Conservation (phyloP, 1,140 invertebrate genomes). For the Anoplophora glabripennis region DNA sequence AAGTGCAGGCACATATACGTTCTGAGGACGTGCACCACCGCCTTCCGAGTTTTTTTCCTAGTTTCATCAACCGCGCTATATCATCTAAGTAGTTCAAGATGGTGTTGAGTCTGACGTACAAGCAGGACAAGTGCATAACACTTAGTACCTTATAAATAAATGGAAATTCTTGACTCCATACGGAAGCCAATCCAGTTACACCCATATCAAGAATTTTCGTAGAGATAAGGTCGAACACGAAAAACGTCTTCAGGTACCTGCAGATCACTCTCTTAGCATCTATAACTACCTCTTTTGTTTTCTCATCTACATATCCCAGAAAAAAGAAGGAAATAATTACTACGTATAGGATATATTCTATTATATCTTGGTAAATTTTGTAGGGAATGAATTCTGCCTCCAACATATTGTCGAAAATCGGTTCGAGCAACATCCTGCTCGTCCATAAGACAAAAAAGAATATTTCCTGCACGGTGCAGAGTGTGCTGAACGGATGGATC, state of each 20-base stretch:
- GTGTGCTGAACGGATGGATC: conserved; percentile 25
- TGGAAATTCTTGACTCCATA: conserved; percentile 10
- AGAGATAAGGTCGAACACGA: conserved; percentile 15
- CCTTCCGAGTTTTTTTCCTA: conserved; percentile 14
- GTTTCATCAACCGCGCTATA: conserved; percentile 6
- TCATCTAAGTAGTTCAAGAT: conserved; percentile 14
- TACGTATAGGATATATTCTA: not conserved
- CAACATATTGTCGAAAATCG: not conserved
- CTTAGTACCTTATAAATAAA: not conserved
- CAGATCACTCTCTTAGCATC: conserved; percentile 15
- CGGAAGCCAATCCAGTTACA: conserved; percentile 1
- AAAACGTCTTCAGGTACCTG: conserved; percentile 16
- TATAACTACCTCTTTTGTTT: conserved; percentile 21
- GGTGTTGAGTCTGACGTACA: not conserved
- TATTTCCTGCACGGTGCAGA: conserved; percentile 13
- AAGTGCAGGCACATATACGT: conserved; percentile 13
- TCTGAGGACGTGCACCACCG: conserved; percentile 5
- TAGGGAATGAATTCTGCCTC: too few species aligned
- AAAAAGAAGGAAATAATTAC: conserved; percentile 12
- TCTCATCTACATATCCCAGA: conserved; percentile 17
- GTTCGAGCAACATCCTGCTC: not conserved
- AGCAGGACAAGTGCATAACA: not conserved
- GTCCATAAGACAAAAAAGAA: conserved; percentile 21
- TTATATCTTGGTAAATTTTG: not conserved
- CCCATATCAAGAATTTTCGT: not conserved